Evolutionary conservation across 2,113 vertebrate genomes (phyloP).

Genomic region (Coturnix japonica): DNA sequence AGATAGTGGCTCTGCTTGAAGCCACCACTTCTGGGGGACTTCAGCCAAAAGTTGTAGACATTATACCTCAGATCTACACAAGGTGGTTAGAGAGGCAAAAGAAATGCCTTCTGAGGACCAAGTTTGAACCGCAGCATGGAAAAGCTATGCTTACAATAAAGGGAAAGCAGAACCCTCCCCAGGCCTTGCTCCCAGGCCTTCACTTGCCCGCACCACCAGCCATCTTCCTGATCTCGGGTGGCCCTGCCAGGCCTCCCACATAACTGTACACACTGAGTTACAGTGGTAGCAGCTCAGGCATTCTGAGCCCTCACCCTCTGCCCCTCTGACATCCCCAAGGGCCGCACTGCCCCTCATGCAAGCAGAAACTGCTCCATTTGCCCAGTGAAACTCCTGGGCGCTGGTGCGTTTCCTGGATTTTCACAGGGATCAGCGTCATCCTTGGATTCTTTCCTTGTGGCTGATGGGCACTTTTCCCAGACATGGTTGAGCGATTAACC

Average conservation of each 20-base stretch:
- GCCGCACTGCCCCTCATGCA: rapidly evolving
- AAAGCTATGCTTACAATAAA: background rate
- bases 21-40: background rate
- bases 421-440: background rate
- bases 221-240: background rate
- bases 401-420: background rate
- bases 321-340: rapidly evolving
- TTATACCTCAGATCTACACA: background rate
- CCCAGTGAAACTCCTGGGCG: rapidly evolving
- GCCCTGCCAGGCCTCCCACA: background rate
- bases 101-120: background rate
- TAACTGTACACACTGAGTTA: rapidly evolving
- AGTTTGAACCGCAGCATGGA: background rate
- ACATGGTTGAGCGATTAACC: background rate
- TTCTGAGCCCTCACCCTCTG: background rate
- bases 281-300: background rate
- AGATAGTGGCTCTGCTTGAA: background rate
- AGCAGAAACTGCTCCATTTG: background rate
- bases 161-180: background rate
- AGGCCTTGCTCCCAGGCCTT: background rate
- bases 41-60: rapidly evolving
- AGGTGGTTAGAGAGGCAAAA: background rate
- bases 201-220: rapidly evolving
- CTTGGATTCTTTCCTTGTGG: background rate
- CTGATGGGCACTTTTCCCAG: slow-evolving; percentile 1